Percentiles rank a stretch among this genome's conserved stretches.
Conservation (phyloP, 1,140 invertebrate species). For the Philotrypesis tridentata region DNA sequence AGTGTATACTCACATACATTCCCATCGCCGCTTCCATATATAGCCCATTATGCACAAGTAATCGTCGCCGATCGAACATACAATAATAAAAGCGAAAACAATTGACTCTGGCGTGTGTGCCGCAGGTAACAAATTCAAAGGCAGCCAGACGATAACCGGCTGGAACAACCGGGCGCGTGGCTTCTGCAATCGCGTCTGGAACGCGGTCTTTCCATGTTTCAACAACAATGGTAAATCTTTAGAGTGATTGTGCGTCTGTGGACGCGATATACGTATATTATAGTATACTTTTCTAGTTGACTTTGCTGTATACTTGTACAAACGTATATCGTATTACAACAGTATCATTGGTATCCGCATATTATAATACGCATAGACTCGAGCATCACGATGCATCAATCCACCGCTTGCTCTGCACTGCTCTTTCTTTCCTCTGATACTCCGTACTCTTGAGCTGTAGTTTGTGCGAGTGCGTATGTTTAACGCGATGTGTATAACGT, state of each 20-base stretch:
- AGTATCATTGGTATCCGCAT: too few species aligned
- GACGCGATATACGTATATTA: too few species aligned
- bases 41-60: too few species aligned
- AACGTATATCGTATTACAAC: too few species aligned
- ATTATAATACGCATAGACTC: too few species aligned
- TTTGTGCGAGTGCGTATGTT: too few species aligned
- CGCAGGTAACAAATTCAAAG: constrained; percentile 62
- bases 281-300: too few species aligned
- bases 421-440: background rate
- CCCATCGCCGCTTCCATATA: too few species aligned
- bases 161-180: constrained; percentile 72
- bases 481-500: too few species aligned
- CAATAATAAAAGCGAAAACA: background rate
- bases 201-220: constrained; percentile 71
- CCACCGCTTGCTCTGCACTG: constrained; percentile 47
- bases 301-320: background rate
- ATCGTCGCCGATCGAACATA: background rate
- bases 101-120: constrained; percentile 40
- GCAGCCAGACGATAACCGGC: constrained; percentile 65
- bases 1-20: too few species aligned
- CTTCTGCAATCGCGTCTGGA: constrained; percentile 72
- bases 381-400: too few species aligned
- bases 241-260: background rate
- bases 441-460: too few species aligned
- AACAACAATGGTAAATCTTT: constrained; percentile 72